Evolutionary conservation across 1,140 invertebrate genomes (phyloP).

Genomic region (Drosophila tsacasi): DNA sequence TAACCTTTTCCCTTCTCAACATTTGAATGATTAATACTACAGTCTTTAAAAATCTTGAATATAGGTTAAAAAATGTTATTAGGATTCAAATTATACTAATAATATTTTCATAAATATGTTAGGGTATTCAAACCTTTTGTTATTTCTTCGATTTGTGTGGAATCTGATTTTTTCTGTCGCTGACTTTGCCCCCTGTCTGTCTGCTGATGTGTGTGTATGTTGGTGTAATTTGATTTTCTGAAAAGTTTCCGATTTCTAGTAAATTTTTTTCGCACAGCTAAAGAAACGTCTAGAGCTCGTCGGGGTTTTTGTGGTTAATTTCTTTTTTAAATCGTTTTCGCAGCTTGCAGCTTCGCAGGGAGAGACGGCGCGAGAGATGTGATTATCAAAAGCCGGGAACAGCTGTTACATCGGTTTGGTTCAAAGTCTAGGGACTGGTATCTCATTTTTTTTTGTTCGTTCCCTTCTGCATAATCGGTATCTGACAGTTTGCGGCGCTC

Average conservation of each 20-base stretch:
- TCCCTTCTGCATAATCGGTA: slow-evolving; percentile 39
- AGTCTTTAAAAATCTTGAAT: not conserved
- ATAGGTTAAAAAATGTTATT: not conserved
- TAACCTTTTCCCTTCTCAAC: too few relatives aligned
- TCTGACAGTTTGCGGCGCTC: slow-evolving; percentile 45
- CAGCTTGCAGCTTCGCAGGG: slow-evolving; percentile 33
- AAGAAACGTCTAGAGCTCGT: slow-evolving; percentile 63
- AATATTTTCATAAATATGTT: too few relatives aligned
- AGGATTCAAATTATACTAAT: not conserved
- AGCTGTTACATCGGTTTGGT: slow-evolving; percentile 58
- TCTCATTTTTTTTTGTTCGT: not conserved
- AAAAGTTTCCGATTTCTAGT: slow-evolving; percentile 83
- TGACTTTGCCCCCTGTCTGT: slow-evolving; percentile 35
- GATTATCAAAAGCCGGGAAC: slow-evolving; percentile 74
- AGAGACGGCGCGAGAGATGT: not conserved
- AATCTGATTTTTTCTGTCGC: slow-evolving; percentile 18
- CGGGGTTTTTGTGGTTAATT: slow-evolving; percentile 82
- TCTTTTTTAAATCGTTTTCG: slow-evolving; percentile 82
- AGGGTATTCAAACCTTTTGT: slow-evolving; percentile 12
- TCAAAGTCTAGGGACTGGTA: slow-evolving; percentile 34
- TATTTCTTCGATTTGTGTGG: not conserved
- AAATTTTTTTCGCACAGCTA: slow-evolving; percentile 73
- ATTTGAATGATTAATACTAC: not conserved
- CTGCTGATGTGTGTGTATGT: slow-evolving; percentile 40
- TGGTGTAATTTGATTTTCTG: slow-evolving; percentile 82